Percentiles rank a stretch among this genome's conserved stretches.
These are phyloP conservation scores for Sebastes taczanowskii DNA, from an alignment of 2,797 vertebrate species.

Conservation along the genomic window DNA sequence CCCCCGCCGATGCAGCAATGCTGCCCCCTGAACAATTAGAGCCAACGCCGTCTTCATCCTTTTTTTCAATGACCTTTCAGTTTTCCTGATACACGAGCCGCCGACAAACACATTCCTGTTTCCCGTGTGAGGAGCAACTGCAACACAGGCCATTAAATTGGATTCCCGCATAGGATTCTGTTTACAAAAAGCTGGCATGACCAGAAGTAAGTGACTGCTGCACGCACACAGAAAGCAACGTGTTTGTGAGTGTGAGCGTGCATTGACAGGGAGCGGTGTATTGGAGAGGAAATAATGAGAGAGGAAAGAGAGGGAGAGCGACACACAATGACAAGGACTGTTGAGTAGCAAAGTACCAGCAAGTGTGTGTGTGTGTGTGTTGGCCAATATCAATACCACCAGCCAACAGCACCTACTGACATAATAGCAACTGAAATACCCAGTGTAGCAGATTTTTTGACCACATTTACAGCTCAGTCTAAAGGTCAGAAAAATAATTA, in stretches of 20 bases:
- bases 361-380: conserved; percentile 15
- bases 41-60: neutral
- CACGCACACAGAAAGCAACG: neutral
- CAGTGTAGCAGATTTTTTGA: neutral
- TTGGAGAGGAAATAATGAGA: conserved; percentile 26
- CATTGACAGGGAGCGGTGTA: conserved; percentile 5
- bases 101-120: neutral
- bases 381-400: neutral
- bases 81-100: neutral
- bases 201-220: conserved; percentile 1
- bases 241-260: neutral
- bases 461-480: neutral
- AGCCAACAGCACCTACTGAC: neutral
- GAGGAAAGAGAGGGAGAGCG: neutral
- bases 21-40: conserved; percentile 17
- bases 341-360: conserved; percentile 17
- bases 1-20: conserved; percentile 2
- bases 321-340: conserved; percentile 22
- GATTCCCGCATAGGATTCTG: neutral
- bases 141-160: neutral
- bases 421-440: neutral
- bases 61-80: neutral
- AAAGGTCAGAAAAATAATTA: neutral
- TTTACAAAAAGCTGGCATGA: neutral
- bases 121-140: neutral